phyloP scores from a whole-genome alignment of 2,888 invertebrate genomes.

The Tolmerus cingulatus region DNA sequence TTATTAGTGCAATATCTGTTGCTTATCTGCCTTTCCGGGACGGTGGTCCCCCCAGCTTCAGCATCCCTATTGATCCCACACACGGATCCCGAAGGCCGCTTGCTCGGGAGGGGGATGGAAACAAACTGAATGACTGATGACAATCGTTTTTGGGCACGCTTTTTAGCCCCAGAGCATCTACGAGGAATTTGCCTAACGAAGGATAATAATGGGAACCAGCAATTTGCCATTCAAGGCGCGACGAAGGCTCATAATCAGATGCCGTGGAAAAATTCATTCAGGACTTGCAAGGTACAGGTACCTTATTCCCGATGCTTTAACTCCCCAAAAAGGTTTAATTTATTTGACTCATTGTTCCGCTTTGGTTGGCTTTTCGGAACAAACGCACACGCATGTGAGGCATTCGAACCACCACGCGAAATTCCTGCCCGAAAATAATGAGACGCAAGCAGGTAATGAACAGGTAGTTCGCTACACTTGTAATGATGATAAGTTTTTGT shows the following conservation, averaged over 20 bases:
- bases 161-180: background rate
- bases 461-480: background rate
- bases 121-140: constrained; percentile 11
- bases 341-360: background rate
- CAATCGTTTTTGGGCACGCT: background rate
- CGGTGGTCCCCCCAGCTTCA: background rate
- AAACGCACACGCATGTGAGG: background rate
- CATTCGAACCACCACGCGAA: background rate
- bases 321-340: background rate
- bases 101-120: background rate
- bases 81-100: background rate
- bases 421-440: background rate
- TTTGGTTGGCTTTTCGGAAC: background rate
- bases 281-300: background rate
- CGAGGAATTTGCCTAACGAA: constrained; percentile 23
- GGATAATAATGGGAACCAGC: constrained; percentile 6
- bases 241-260: constrained; percentile 21
- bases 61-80: background rate
- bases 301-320: background rate
- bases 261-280: constrained; percentile 3
- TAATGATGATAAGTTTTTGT: background rate
- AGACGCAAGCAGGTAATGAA: background rate
- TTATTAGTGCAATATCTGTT: constrained; percentile 31
- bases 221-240: constrained; percentile 11
- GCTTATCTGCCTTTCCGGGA: background rate